Base-by-base conservation (phyloP, 2,113 vertebrate genomes). In the Epinephelus fuscoguttatus region DNA sequence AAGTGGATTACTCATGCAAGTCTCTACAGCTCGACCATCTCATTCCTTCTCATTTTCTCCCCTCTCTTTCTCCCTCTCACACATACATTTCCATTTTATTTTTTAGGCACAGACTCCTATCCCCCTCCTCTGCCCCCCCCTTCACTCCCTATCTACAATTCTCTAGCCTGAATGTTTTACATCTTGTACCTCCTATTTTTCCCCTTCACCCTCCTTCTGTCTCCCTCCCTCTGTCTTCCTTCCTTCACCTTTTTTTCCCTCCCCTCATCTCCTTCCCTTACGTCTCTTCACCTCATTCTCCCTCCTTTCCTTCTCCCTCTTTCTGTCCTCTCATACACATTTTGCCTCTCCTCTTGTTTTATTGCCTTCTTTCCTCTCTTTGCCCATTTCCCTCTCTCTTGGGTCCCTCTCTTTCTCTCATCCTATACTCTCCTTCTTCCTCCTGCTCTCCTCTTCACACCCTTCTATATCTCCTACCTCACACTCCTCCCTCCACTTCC, bases 1-100 rank as follows among this genome's bases (percentile, higher is more conserved):
- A 80, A 88, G 82, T 77, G 78, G 82, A 89, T 90, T 87, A 91
- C 85, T 90, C 80, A 85, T 81, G 84, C 84, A 82, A 80, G 53
- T 57, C 79, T 84, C 64, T 84, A 40, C 56, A 63, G 82, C 78
- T 67, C 68, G 15, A 53, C 76, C 82, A 37, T 57, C 67, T 79
- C 60, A 40, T 67, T 75, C 62, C 73, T 72, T 59, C 57, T 75
- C 75, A 37, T 60, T 68, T 74, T 57, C 3, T 18, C 50, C n/a
- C 37, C 40, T 50, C 14, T 63, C 60, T 14, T 17, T 61, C 49
- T 75, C n/a, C 17, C 33, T 84, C 69, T 81, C 71, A 37, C 57
- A 80, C 60, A 37, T 59, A 56, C 33, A 81, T 79, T 77, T 88
- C 70, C 60, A 86, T 80, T 84, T 86, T 53, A 50, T 64, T 76